Evolutionary conservation across 2,113 vertebrate genomes (phyloP).

Genomic region (Corydoras sp.): DNA sequence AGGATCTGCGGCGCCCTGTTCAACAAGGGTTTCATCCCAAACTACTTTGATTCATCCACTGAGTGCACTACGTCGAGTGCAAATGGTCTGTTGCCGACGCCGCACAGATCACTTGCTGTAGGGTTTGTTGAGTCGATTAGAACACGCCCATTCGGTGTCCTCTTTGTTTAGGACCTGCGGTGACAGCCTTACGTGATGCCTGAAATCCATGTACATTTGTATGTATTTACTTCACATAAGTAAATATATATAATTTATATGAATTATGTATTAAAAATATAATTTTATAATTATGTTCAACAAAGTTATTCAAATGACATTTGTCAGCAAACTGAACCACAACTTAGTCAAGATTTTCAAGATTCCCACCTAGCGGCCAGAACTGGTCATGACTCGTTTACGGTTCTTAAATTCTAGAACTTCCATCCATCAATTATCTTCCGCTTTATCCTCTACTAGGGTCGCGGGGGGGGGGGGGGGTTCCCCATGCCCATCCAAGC

Average conservation of each 20-base stretch:
- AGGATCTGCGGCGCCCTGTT: neutral
- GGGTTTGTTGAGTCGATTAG: neutral
- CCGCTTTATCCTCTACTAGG: too few relatives aligned
- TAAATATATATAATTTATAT: neutral
- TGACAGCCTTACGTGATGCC: slow-evolving; percentile 35
- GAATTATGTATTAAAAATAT: neutral
- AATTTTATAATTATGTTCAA: neutral
- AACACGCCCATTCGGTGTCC: slow-evolving; percentile 25
- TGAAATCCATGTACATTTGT: neutral
- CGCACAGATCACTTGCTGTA: neutral
- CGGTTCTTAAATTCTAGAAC: neutral
- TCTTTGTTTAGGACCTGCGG: slow-evolving; percentile 43
- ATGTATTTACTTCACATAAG: too few relatives aligned
- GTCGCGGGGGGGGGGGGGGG: too few relatives aligned
- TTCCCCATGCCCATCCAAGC: too few relatives aligned
- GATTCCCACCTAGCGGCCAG: neutral
- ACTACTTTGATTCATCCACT: neutral
- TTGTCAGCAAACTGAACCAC: neutral
- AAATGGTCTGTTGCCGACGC: neutral
- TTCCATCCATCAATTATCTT: too few relatives aligned
- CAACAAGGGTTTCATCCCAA: neutral
- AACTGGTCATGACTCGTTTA: neutral
- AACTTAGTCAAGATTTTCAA: too few relatives aligned
- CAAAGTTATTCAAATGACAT: neutral
- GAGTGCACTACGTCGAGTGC: neutral